Base-by-base conservation (phyloP, 2,888 invertebrate species). In the Eilema sororculum region DNA sequence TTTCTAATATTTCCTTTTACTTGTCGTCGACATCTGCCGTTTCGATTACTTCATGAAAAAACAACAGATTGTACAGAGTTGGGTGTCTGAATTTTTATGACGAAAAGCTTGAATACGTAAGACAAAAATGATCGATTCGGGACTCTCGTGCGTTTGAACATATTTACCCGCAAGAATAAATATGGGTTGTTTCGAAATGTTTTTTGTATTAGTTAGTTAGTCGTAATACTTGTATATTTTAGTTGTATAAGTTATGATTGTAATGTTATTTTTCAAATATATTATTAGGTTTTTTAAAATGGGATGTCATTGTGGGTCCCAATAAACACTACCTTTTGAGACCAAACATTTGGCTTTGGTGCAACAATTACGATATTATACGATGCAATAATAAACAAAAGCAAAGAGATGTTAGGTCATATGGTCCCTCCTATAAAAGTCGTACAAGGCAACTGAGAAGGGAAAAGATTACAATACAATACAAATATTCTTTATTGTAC, bases 1-100 rank as follows among this genome's bases (percentile, higher is more conserved):
- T 90, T 88, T 90, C 86, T 88, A 90, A 90, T 91, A 89, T 87
- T 86, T 85, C 76, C 69, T 69, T 70, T 78, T 78, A 70, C 77
- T 81, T 84, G 89, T 86, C 89, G 79, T 72, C 75, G 76, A 71
- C 90, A 89, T 84, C 88, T 88, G 80, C 86, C 87, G 78, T 83
- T 77, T 66, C 69, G 73, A 72, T 80, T 78, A 76, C 73, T 83
- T 80, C 79, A 84, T 83, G 79, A 82, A 84, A 84, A 74, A 77
- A 80, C 73, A 80, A 75, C 72, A 72, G 64, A 71, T 72, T 78
- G 73, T 68, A 60, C 22, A 59, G 76, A 71, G 52, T 74, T 52
- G 71, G 70, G 76, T 67, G 66, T 65, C 66, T 71, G 30, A 64
- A 68, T 65, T 65, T 73, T 71, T 72, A 59, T 46, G 62, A 64